Conservation (phyloP, 2,888 invertebrate species). For the Coenonympha arcania region DNA sequence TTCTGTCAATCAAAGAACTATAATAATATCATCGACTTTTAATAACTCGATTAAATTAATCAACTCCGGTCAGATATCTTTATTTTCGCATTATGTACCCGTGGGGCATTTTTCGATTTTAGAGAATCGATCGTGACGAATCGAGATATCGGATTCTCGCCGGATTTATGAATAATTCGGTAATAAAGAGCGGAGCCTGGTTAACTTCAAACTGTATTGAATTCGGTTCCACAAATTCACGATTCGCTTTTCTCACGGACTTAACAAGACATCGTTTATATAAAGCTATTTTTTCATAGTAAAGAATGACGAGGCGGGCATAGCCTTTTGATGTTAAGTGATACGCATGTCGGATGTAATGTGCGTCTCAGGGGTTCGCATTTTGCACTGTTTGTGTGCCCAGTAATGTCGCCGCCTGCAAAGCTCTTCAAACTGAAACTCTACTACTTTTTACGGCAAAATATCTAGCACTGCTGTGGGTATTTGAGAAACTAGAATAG, state of each 20-base stretch:
- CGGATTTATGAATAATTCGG: slow-evolving; percentile 53
- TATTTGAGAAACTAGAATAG: no score
- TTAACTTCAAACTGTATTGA: slow-evolving; percentile 28
- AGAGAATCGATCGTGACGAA: slow-evolving; percentile 48
- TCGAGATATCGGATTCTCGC: slow-evolving; percentile 50
- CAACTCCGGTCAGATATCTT: slow-evolving; percentile 22
- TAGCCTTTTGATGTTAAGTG: no score
- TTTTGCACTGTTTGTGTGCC: no score
- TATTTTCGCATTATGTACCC: slow-evolving; percentile 21
- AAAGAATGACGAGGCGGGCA: no score
- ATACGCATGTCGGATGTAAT: no score
- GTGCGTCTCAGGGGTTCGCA: no score
- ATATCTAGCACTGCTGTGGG: no score
- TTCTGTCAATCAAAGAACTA: slow-evolving; percentile 2
- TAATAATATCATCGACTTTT: slow-evolving; percentile 12
- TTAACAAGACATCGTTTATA: neutral
- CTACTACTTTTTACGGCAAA: no score
- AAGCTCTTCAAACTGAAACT: no score
- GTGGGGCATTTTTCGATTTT: slow-evolving; percentile 13
- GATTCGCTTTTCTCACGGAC: slow-evolving; percentile 23
- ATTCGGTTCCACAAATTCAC: slow-evolving; percentile 20
- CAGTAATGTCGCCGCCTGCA: no score
- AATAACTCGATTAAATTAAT: slow-evolving; percentile 21
- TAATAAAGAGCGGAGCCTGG: slow-evolving; percentile 34
- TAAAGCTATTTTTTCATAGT: no score